phyloP scores from a whole-genome alignment of 2,888 invertebrate genomes.

The Bursaphelenchus okinawaensis region DNA sequence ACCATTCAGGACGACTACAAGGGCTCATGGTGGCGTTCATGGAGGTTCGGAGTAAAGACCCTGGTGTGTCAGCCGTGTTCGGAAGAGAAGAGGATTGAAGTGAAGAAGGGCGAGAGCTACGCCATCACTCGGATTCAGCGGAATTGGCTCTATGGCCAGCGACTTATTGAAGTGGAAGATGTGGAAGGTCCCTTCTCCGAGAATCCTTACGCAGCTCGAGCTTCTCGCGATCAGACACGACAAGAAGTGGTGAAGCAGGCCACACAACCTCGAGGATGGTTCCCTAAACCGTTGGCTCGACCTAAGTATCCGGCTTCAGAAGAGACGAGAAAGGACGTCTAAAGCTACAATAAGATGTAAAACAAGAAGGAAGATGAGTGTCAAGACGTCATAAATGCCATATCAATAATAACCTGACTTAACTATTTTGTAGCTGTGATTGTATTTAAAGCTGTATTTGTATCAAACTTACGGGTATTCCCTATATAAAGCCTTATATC shows the following conservation, averaged over 20 bases:
- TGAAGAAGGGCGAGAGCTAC: slow-evolving; percentile 34
- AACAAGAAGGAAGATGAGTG: too few relatives aligned
- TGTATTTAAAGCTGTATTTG: too few relatives aligned
- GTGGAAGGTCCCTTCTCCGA: slow-evolving; percentile 7
- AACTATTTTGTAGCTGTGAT: too few relatives aligned
- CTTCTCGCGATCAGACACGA: not conserved
- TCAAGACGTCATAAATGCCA: too few relatives aligned
- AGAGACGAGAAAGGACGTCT: not conserved
- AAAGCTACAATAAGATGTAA: too few relatives aligned
- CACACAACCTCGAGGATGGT: slow-evolving; percentile 14
- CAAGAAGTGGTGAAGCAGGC: slow-evolving; percentile 4
- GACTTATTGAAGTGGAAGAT: slow-evolving; percentile 5
- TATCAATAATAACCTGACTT: too few relatives aligned
- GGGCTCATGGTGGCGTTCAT: slow-evolving; percentile 12
- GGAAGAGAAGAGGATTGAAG: slow-evolving; percentile 37
- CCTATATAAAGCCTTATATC: too few relatives aligned
- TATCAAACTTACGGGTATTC: too few relatives aligned
- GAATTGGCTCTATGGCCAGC: slow-evolving; percentile 43
- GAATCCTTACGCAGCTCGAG: slow-evolving; percentile 11
- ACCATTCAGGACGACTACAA: slow-evolving; percentile 14
- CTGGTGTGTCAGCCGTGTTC: slow-evolving; percentile 39
- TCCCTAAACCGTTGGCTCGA: not conserved
- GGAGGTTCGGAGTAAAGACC: slow-evolving; percentile 17
- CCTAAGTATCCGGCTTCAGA: not conserved
- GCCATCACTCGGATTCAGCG: slow-evolving; percentile 38